phyloP scores from a whole-genome alignment of 30 jellyfish, hydroid and myxozoan genomes.

The Hydractinia echinata region DNA sequence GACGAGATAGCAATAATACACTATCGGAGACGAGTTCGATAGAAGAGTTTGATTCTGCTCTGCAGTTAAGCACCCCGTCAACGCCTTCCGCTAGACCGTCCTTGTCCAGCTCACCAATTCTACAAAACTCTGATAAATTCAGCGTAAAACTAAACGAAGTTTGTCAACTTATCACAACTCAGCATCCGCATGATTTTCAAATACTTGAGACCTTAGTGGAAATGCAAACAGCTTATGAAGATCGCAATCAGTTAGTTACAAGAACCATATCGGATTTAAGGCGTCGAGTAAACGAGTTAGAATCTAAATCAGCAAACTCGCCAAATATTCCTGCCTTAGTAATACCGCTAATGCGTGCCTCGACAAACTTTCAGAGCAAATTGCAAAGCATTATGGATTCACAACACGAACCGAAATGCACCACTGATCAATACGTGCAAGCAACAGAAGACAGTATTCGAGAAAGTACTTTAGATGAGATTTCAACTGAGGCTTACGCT shows the following conservation, averaged over 20 bases:
- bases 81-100: conserved; percentile 8
- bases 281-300: conserved; percentile 34
- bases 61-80: background rate
- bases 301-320: background rate
- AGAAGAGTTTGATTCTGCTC: conserved; percentile 11
- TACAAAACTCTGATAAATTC: conserved; percentile 7
- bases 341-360: conserved; percentile 35
- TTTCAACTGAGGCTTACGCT: conserved; percentile 26
- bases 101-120: conserved; percentile 20
- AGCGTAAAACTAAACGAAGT: conserved; percentile 15
- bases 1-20: background rate
- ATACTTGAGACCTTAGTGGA: conserved; percentile 67
- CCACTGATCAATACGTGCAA: conserved; percentile 15
- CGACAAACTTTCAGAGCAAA: conserved; percentile 21
- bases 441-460: background rate
- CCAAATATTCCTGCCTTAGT: conserved; percentile 24
- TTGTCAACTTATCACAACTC: conserved; percentile 72
- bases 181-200: conserved; percentile 81
- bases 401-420: background rate
- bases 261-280: conserved; percentile 33
- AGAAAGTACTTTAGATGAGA: conserved; percentile 18
- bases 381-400: conserved; percentile 27
- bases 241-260: conserved; percentile 54
- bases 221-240: conserved; percentile 77
- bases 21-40: conserved; percentile 9